Evolutionary conservation across 2,797 vertebrate species (phyloP), one percentile per base, ranked within the genome.

Genomic region (Catamblyrhynchus diadema): DNA sequence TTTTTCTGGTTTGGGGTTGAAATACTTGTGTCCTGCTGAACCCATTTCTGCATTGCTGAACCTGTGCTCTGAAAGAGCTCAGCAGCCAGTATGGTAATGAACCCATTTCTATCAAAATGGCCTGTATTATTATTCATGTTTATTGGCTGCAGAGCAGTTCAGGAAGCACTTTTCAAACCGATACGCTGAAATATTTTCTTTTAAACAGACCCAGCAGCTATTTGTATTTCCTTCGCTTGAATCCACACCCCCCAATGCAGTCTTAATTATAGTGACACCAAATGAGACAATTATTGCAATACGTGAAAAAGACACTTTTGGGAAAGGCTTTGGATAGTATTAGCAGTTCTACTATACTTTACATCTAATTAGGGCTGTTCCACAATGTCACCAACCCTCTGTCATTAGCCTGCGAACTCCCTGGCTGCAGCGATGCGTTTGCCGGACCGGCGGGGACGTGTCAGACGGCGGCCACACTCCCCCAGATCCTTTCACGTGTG

Each of bases 311-410:
- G 85, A 30, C 65, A 79, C 89, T 96, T 93, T 79, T 14, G 70
- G 89, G 81, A 83, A 79, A 89, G 65, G 42, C 65, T 93, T 86
- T 73, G 74, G 44, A 4, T 78, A 74, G 48, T 67, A 54, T 94
- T 88, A 84, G 82, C 82, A 86, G 81, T 88, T 78, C 73, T 83
- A 42, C 86, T 83, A 50, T 75, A 93, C 81, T 95, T 92, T 93
- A 80, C 81, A 75, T 91, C 77, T 95, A 91, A 95, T 95, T 90
- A 89, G 88, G 97, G 98, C 98, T 98, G 97, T 98, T 98, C 97
- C 97, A 97, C 87, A 73, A 97, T 98, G 98, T 98, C 98, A 97
- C 97, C 98, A 97, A 79, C 98, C 97, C 97, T 97, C 98, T 97
- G 86, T 96, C 97, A 96, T 98, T 97, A 98, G 97, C 96, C 97